phyloP scores from a whole-genome alignment of 1,140 invertebrate genomes.

The Sogatella furcifera region DNA sequence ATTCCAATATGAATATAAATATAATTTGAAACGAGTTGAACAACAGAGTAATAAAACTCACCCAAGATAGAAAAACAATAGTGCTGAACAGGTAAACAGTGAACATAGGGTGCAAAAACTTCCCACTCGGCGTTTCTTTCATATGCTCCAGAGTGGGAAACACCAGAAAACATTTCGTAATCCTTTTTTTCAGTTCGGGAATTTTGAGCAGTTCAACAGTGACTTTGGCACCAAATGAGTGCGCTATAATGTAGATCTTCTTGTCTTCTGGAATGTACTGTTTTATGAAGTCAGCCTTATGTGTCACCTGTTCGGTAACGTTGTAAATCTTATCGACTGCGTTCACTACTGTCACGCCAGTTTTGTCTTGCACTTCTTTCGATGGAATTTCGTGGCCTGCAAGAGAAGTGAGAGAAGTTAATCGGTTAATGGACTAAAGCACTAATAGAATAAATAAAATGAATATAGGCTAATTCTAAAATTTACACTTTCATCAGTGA shows the following conservation, averaged over 20 bases:
- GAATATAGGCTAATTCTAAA: no score
- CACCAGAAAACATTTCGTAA: conserved; percentile 51
- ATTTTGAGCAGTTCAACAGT: conserved; percentile 56
- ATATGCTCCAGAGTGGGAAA: conserved; percentile 75
- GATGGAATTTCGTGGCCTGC: background rate
- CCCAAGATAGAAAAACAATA: no score
- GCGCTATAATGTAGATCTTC: conserved; percentile 60
- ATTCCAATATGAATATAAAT: no score
- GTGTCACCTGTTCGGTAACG: background rate
- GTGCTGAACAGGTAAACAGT: no score
- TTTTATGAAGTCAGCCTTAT: conserved; percentile 49
- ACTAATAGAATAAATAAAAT: no score
- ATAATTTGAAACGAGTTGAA: no score
- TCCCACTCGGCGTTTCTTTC: conserved; percentile 55
- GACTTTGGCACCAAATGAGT: conserved; percentile 74
- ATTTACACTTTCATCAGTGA: no score
- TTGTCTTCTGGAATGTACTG: conserved; percentile 52
- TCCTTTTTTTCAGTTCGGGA: conserved; percentile 33
- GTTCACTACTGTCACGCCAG: no score
- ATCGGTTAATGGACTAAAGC: no score
- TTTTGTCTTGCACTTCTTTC: background rate
- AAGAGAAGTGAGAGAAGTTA: background rate
- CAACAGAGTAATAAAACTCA: no score
- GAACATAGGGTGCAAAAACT: conserved; percentile 27
- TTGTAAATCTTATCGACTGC: background rate